Base-by-base conservation (phyloP, 2,888 invertebrate species). In the Drosophila cognata region DNA sequence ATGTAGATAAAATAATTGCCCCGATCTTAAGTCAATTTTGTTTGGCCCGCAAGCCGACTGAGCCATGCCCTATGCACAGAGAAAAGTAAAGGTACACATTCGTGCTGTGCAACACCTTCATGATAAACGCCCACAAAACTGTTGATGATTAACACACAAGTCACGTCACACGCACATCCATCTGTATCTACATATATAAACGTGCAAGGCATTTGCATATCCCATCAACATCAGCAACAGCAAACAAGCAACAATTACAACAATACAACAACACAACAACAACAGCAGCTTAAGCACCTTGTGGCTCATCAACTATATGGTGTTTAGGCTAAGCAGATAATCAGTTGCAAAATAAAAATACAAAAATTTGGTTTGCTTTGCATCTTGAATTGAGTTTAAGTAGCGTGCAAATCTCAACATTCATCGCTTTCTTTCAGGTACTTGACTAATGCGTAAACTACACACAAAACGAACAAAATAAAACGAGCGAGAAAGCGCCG, bases 381-480 rank as follows among this genome's bases (percentile, higher is more conserved):
- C 79, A 84, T 83, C 73, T 81, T 55, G 64, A 73, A 79, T 85
- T 58, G 70, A 60, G 63, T 66, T 67, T 71, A 70, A 71, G 67
- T 65, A 77, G 77, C 81, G 74, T 79, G 85, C 88, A 85, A 85
- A 87, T 88, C 85, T 82, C 46, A 51, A 35, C 79, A 63, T 71
- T 79, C 70, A 76, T 76, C 81, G 76, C 88, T 88, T 85, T 85
- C 85, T 85, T 85, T 82, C 65, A 75, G 84, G 83, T 85, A 85
- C 85, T 85, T 71, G 85, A 71, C 83, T 88, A 85, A 85, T 88
- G 85, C 81, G 81, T 79, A 85, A 83, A 77, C 83, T 85, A 88
- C 77, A 86, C 75, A 79, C 58, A 74, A 58, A 41, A 59, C 38
- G 50, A 38, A 56, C 43, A 36, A 46, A 43, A 61, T 52, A 18